Conservation (phyloP, 2,888 invertebrate species). For the Cetonia aurata region DNA sequence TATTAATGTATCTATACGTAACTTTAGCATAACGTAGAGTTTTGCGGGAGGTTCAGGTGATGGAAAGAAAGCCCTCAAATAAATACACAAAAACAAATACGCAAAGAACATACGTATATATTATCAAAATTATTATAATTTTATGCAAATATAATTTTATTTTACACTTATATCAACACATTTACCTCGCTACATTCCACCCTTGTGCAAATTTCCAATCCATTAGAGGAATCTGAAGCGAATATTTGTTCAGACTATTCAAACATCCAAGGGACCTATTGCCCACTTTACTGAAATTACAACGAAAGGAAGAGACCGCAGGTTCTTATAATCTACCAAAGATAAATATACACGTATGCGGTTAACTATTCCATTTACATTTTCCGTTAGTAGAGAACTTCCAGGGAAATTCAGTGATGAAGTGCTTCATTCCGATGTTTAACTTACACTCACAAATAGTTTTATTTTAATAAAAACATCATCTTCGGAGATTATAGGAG, state of each 20-base stretch:
- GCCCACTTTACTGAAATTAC: constrained; percentile 27
- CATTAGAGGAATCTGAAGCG: constrained; percentile 27
- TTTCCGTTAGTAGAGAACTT: neutral
- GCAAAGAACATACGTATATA: constrained; percentile 2
- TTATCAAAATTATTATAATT: constrained; percentile 13
- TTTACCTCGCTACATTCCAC: neutral
- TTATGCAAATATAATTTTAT: constrained; percentile 20
- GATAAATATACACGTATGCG: constrained; percentile 24
- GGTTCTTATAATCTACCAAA: constrained; percentile 28
- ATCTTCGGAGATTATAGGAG: neutral
- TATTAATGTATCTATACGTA: too few species aligned
- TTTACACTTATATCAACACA: neutral
- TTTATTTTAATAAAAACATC: neutral
- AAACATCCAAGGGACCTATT: constrained; percentile 27
- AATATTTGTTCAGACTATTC: constrained; percentile 37
- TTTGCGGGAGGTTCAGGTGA: neutral
- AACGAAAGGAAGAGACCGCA: constrained; percentile 25
- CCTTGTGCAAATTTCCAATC: constrained; percentile 18
- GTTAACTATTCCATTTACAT: constrained; percentile 14
- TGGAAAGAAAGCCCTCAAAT: neutral
- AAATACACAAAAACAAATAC: neutral
- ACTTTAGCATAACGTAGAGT: too few species aligned
- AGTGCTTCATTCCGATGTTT: neutral
- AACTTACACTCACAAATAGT: neutral
- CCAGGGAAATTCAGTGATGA: too few species aligned